phyloP scores from a whole-genome alignment of 2,797 vertebrate genomes.

The Lophotriccus pileatus region DNA sequence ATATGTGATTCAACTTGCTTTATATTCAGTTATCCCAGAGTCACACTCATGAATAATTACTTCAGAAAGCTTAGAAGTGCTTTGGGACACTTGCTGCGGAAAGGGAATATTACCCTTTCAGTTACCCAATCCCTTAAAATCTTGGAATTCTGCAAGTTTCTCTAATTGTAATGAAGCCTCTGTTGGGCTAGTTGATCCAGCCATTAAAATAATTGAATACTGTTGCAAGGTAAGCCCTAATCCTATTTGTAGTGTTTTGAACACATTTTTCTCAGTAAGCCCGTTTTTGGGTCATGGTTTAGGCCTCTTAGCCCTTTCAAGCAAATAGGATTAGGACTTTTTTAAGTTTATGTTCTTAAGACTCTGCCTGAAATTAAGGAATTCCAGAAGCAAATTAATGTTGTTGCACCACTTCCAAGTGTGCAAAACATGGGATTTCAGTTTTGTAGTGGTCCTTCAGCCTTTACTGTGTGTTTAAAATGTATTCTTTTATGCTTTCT shows the following conservation, averaged over 20 bases:
- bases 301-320: neutral
- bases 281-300: neutral
- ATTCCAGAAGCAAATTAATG: neutral
- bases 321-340: neutral
- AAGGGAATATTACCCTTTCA: neutral
- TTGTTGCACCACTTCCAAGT: neutral
- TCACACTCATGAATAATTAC: neutral
- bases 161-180: neutral
- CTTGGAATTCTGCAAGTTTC: neutral
- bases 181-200: neutral
- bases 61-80: neutral
- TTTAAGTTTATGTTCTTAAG: neutral
- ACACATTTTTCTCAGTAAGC: neutral
- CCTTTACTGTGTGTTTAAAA: neutral
- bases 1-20: neutral
- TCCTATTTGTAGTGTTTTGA: neutral
- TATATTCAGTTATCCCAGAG: neutral
- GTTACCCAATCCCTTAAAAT: neutral
- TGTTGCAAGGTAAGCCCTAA: conserved; percentile 3
- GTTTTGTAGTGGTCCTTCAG: neutral
- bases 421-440: neutral
- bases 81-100: neutral
- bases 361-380: neutral
- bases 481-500: neutral
- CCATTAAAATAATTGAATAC: neutral